Evolutionary conservation across 2,797 vertebrate genomes (phyloP).

Genomic region (Lagocephalus sceleratus): DNA sequence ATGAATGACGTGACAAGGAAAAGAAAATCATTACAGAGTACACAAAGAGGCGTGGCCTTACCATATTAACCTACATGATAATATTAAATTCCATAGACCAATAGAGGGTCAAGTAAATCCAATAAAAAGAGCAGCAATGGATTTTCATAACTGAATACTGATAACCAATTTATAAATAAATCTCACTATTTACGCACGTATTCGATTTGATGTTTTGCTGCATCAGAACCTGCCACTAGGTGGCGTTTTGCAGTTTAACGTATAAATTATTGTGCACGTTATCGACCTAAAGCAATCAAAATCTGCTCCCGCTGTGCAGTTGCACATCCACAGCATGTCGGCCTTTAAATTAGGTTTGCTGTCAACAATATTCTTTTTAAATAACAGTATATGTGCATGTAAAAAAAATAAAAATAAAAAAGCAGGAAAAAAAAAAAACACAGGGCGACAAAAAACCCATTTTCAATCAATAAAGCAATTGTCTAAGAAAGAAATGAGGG

Average conservation of each 20-base stretch:
- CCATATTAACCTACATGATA: no score
- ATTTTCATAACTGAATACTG: neutral
- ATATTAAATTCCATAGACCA: no score
- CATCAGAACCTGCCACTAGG: neutral
- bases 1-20: neutral
- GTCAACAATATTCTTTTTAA: constrained; percentile 16
- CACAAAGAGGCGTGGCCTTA: constrained; percentile 1
- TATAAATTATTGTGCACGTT: neutral
- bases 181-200: neutral
- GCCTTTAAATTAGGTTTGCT: constrained; percentile 13
- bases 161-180: no score
- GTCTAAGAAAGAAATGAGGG: constrained; percentile 16
- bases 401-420: neutral
- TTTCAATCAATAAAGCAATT: constrained; percentile 47
- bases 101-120: neutral
- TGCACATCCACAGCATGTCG: no score
- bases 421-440: neutral
- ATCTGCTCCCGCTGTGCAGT: no score
- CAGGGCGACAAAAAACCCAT: constrained; percentile 23
- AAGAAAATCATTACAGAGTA: neutral
- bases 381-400: constrained; percentile 15
- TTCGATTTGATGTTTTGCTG: neutral
- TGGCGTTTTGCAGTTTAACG: neutral
- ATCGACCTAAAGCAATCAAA: no score
- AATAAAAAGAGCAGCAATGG: constrained; percentile 8